Evolutionary conservation across 2,797 vertebrate genomes (phyloP), one percentile per base, ranked within the genome.

Genomic region (Brachyalestes nurse): DNA sequence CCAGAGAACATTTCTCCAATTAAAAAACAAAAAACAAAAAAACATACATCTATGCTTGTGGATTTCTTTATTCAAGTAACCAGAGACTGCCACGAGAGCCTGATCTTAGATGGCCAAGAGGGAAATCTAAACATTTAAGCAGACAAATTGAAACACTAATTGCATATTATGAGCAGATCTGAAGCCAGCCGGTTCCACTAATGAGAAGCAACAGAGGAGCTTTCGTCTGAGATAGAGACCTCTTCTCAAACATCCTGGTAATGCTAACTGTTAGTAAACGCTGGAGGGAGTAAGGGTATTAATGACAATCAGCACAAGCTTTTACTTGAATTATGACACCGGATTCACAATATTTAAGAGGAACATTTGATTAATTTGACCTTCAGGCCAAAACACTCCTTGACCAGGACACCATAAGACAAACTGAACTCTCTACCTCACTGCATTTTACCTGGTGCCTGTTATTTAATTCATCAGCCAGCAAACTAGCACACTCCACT

Each of bases 71-170:
- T 62, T 79, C 62, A 64, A 57, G 67, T 28, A 61, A 53, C 23
- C 38, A 10, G 51, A 34, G 38, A 13, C 10, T 40, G 45, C 72
- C 64, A 49, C 65, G 51, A 74, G 57, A 87, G 83, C 73, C 78
- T 79, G 86, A 88, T 86, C 86, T 79, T 58, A 86, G 83, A 34
- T 1, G 58, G 88, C 88, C 91, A 89, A n/a, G 78, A 49, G 88
- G 89, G 88, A 92, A 88, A 91, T 89, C 83, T 80, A 84, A 88
- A 87, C 82, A 83, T 45, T 87, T 83, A 72, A 60, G 57, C 64
- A 28, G 25, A 88, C 82, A 84, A 87, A 89, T 86, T 85, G 83
- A 49, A 64, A 88, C 82, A 86, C 85, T 91, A 92, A 94, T 91
- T 91, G 88, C 82, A 88, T 87, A 89, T 91, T 90, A 90, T 85